These are phyloP conservation scores for Lamellibrachia columna DNA, from an alignment of 2,888 invertebrate species.

Conservation along the genomic window DNA sequence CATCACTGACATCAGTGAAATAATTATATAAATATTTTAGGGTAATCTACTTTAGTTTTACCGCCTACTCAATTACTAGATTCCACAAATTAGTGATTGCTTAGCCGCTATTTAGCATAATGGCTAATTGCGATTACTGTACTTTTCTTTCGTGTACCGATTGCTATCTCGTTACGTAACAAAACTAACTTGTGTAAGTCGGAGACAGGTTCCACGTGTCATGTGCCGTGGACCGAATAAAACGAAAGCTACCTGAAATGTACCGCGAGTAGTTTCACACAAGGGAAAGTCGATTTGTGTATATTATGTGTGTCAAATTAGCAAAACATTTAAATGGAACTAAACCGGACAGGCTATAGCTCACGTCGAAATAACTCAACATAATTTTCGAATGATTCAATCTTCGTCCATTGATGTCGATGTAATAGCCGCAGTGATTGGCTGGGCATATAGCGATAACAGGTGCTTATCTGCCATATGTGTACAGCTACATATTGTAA, in stretches of 20 bases:
- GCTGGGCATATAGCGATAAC: neutral
- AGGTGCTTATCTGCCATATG: neutral
- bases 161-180: too few species aligned
- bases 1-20: too few species aligned
- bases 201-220: neutral
- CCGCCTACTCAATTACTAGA: too few species aligned
- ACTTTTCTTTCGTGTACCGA: too few species aligned
- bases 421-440: neutral
- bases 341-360: neutral
- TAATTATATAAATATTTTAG: too few species aligned
- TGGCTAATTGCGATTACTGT: too few species aligned
- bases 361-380: slow-evolving; percentile 4
- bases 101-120: too few species aligned
- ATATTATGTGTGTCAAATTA: neutral
- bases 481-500: neutral
- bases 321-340: neutral
- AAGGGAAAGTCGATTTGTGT: neutral
- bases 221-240: neutral
- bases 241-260: neutral
- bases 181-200: too few species aligned
- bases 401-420: neutral
- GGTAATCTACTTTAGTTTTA: too few species aligned
- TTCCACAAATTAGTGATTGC: too few species aligned
- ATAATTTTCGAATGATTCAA: neutral
- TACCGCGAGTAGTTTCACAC: neutral